These are phyloP conservation scores for Neuroscelio doddi DNA, from an alignment of 2,888 invertebrate species.

Conservation along the genomic window DNA sequence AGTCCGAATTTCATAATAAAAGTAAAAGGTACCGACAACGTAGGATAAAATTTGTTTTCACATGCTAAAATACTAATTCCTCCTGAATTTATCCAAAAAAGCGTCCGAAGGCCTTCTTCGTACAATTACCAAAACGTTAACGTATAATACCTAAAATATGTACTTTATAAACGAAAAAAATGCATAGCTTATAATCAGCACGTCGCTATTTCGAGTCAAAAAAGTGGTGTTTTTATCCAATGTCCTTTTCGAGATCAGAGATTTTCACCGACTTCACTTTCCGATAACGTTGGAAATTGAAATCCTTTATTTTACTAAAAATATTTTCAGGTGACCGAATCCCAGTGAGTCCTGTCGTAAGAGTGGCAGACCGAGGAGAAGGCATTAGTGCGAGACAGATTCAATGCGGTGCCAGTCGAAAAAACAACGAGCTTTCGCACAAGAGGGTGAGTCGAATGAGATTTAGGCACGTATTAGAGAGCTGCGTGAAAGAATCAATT, in stretches of 20 bases:
- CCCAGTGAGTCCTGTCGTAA: conserved; percentile 55
- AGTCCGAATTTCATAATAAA: too few relatives aligned
- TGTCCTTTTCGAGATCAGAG: not conserved
- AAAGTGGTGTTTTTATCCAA: too few relatives aligned
- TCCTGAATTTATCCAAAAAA: too few relatives aligned
- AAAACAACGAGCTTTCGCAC: conserved; percentile 59
- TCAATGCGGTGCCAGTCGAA: conserved; percentile 50
- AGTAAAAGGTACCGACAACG: too few relatives aligned
- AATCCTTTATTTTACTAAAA: conserved; percentile 1
- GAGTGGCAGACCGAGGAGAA: conserved; percentile 59
- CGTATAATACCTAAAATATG: too few relatives aligned
- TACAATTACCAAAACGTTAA: too few relatives aligned
- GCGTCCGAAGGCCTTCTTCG: too few relatives aligned
- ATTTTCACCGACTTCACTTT: not conserved
- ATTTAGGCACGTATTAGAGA: not conserved
- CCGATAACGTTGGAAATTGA: not conserved
- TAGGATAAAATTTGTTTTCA: too few relatives aligned
- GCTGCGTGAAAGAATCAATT: not conserved
- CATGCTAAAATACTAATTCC: too few relatives aligned
- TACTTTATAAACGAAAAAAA: too few relatives aligned
- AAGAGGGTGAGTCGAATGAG: conserved; percentile 62
- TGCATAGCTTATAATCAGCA: too few relatives aligned
- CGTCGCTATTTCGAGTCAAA: too few relatives aligned
- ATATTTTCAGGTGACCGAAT: conserved; percentile 42
- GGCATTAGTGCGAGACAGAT: conserved; percentile 47